Conservation (phyloP, 2,797 vertebrate species). For the Iguana delicatissima region DNA sequence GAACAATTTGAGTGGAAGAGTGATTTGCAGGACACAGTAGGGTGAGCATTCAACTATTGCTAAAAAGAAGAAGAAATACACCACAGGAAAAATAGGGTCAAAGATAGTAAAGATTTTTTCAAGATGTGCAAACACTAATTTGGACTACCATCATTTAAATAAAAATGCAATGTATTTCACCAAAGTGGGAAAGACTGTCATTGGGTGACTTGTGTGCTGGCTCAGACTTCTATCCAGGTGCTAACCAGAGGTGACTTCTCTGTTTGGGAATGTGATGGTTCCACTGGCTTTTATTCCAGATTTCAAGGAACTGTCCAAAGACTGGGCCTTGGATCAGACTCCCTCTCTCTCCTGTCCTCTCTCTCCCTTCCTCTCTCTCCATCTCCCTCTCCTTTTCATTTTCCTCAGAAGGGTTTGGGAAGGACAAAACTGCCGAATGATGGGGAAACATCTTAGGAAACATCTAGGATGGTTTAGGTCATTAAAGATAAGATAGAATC, state of each 20-base stretch:
- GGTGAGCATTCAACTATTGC: neutral
- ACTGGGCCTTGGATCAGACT: neutral
- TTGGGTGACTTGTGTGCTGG: constrained; percentile 6
- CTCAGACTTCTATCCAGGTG: too few species aligned
- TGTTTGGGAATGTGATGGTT: too few species aligned
- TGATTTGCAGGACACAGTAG: constrained; percentile 47
- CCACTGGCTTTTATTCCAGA: too few species aligned
- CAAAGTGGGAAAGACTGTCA: neutral
- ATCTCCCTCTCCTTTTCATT: neutral
- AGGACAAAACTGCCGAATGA: neutral
- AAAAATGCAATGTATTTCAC: too few species aligned
- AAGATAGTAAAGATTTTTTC: neutral
- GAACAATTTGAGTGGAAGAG: constrained; percentile 47
- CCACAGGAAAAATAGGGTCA: neutral
- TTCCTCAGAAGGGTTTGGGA: neutral
- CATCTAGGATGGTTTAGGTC: neutral
- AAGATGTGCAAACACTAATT: neutral
- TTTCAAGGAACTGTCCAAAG: too few species aligned
- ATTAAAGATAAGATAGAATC: neutral
- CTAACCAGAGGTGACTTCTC: too few species aligned
- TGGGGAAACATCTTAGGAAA: neutral
- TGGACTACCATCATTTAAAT: neutral
- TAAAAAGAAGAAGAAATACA: neutral
- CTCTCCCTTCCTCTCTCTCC: neutral
- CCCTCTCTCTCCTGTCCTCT: neutral